Percentiles rank a stretch among this genome's conserved stretches.
Evolutionary conservation across 37 sponge, comb jelly and placozoan genomes (phyloP).

Genomic region (Theonella swinhoei): DNA sequence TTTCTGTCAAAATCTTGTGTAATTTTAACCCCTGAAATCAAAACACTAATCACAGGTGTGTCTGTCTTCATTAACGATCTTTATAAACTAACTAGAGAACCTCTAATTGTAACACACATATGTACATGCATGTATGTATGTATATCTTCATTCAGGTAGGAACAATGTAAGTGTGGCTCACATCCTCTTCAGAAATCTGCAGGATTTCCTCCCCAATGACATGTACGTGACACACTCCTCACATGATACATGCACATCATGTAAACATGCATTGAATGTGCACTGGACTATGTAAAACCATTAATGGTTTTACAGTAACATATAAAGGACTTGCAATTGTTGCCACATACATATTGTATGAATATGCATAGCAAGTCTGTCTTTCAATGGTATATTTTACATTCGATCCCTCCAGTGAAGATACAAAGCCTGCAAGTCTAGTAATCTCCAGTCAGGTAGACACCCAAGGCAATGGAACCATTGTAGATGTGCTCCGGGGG

Average conservation of each 20-base stretch:
- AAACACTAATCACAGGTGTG: too few species aligned
- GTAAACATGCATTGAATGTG: neutral
- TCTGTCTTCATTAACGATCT: too few species aligned
- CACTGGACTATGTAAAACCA: too few species aligned
- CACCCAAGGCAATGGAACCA: neutral
- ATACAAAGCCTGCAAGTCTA: neutral
- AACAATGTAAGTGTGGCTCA: conserved; percentile 11
- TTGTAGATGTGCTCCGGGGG: neutral
- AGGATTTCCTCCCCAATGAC: conserved; percentile 12
- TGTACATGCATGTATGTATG: neutral
- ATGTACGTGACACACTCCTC: neutral
- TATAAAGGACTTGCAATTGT: too few species aligned
- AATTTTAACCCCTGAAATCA: too few species aligned
- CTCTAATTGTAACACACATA: neutral
- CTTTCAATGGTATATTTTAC: too few species aligned
- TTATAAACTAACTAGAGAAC: too few species aligned
- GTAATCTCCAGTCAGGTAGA: conserved; percentile 15
- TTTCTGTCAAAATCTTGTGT: too few species aligned
- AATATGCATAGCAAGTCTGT: too few species aligned
- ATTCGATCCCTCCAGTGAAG: neutral
- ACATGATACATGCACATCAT: neutral
- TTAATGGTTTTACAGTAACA: too few species aligned
- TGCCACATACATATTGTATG: too few species aligned
- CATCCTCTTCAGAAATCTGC: conserved; percentile 24
- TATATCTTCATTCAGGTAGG: neutral